Conservation (phyloP, 2,888 invertebrate genomes). For the Apantesis nais region DNA sequence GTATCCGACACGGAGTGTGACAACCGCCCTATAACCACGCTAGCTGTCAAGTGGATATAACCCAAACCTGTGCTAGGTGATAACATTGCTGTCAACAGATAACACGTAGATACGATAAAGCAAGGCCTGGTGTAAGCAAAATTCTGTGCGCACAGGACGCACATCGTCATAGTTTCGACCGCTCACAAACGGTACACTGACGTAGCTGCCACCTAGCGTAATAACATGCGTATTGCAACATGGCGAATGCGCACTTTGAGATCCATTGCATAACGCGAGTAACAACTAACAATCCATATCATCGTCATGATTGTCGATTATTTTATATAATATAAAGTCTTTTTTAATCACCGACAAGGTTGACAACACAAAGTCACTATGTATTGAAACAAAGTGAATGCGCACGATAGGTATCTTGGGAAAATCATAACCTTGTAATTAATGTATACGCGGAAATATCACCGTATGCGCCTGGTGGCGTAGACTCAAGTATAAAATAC, state of each 20-base stretch:
- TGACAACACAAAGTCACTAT: neutral
- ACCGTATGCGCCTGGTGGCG: slow-evolving; percentile 29
- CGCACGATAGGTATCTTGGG: slow-evolving; percentile 8
- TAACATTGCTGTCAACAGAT: slow-evolving; percentile 49
- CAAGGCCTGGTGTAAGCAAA: slow-evolving; percentile 13
- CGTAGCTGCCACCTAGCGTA: slow-evolving; percentile 48
- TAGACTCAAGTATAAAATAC: slow-evolving; percentile 41
- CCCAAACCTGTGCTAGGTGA: slow-evolving; percentile 49
- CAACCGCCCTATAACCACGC: slow-evolving; percentile 7
- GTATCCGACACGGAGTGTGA: neutral
- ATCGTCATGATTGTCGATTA: neutral
- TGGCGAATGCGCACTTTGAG: slow-evolving; percentile 44
- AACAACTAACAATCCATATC: neutral
- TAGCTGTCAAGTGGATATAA: slow-evolving; percentile 36
- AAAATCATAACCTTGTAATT: slow-evolving; percentile 29
- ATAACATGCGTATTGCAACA: slow-evolving; percentile 52
- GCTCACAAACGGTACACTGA: slow-evolving; percentile 44
- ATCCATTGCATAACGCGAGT: slow-evolving; percentile 36
- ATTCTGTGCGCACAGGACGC: slow-evolving; percentile 30
- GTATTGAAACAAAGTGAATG: slow-evolving; percentile 8
- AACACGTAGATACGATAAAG: slow-evolving; percentile 39
- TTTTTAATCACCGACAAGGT: neutral
- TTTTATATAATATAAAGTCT: neutral
- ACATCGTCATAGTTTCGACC: slow-evolving; percentile 26
- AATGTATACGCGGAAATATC: slow-evolving; percentile 46